Base-by-base conservation (phyloP, 92 coral and sea anemone species). In the Micromussa lordhowensis region DNA sequence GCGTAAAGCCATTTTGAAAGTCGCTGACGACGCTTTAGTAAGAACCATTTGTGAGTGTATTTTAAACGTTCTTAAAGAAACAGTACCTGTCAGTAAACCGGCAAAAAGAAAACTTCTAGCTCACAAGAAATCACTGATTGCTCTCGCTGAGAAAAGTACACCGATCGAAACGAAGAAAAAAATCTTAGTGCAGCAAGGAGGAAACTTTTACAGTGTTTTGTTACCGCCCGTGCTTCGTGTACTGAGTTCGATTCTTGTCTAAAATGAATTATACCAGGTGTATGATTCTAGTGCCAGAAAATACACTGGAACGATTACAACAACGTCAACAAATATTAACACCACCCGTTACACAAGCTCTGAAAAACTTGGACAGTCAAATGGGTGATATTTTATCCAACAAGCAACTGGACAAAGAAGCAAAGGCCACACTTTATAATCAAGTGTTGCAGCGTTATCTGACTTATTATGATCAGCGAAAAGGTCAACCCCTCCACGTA, bases 401-500 rank as follows among this genome's bases (percentile, higher is more conserved):
- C 14, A 88, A 88, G 2, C 80, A 79, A 1, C 16, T 80, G 13
- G 49, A 77, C 8, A 78, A 82, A 38, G 91, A 91, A 38, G 85
- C 82, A 57, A 91, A 91, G 77, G 88, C 76, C 0, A 71, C 22
- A 7, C 44, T 78, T 3, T 91, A 91, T 48, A 77, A 77, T 36
- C 94, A 91, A 87, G 72, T n/a, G n/a, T n/a, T n/a, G n/a, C n/a
- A n/a, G n/a, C n/a, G n/a, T n/a, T n/a, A n/a, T n/a, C 77, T 77
- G 57, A 91, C 77, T 22, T 91, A 87, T 78, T 91, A 87, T 16
- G 77, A 91, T 69, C 74, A 82, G 63, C 49, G 91, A 72, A 75
- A 81, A 63, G 87, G 53, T 24, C 57, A 91, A 24, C 91, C 91
- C 31, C 72, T n/a, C 32, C 78, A 58, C 59, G 86, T 91, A 4